A percentile compares a stretch with the other conserved stretches of the same genome.
Evolutionary conservation across 92 coral and sea anemone species (phyloP).

Genomic region (Bergia sp.): DNA sequence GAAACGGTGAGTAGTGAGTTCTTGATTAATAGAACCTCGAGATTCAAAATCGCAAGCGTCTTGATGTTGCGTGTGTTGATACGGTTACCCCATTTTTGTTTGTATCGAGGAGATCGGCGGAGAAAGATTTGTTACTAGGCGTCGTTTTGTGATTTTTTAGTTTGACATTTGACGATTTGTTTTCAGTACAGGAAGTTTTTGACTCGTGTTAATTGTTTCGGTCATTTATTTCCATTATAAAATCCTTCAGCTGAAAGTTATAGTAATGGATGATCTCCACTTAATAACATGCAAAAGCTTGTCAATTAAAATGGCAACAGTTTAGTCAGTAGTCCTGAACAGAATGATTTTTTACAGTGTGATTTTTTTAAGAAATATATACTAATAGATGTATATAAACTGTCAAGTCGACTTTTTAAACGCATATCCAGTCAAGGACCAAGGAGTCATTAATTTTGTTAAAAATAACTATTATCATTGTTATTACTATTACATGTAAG

Average conservation of each 20-base stretch:
- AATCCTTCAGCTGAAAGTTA: neutral
- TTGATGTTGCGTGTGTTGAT: neutral
- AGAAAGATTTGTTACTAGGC: neutral
- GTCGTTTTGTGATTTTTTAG: neutral
- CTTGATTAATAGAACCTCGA: neutral
- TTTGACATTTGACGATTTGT: neutral
- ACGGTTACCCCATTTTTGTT: neutral
- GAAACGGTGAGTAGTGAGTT: slow-evolving; percentile 74
- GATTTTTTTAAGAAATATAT: no score
- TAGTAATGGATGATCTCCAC: neutral
- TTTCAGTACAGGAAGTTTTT: neutral
- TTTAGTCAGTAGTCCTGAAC: no score
- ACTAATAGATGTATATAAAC: no score
- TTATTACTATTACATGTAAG: no score
- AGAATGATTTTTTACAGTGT: no score
- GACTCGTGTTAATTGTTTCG: neutral
- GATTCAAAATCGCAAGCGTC: neutral
- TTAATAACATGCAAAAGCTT: neutral
- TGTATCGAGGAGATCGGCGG: neutral
- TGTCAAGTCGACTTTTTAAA: no score
- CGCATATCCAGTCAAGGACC: no score
- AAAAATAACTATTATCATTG: no score
- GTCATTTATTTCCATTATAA: neutral
- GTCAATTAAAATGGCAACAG: neutral
- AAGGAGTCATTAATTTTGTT: no score